Base-by-base conservation (phyloP, 2,888 invertebrate genomes). In the Epirrhoe alternata region DNA sequence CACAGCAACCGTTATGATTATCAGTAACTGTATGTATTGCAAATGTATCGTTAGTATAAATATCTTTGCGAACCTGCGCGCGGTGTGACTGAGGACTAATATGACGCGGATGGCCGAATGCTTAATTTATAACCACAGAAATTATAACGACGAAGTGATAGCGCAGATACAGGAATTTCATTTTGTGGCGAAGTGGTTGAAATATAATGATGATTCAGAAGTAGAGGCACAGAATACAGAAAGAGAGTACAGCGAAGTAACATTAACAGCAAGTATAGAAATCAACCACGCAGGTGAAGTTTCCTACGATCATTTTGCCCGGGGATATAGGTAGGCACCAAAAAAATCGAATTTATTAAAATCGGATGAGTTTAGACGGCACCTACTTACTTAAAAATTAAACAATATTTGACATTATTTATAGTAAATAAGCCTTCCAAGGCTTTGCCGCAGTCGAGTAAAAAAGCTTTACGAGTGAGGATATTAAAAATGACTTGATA, bases 51-150 rank as follows among this genome's bases (percentile, higher is more conserved):
- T 35, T 1, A 7, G 6, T 35, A 35, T 35, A 14, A 45, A 47
- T 47, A 47, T 16, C 6, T 14, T 14, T 10, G 14, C 16, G n/a
- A 30, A 51, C 51, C 51, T 12, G 51, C 30, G 12, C 12, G 1
- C 10, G 10, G 12, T 51, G 51, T 51, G 12, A 51, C 30, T 10
- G 24, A 24, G n/a, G 12, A 3, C 51, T 30, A 24, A 51, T 12
- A 12, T 59, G 66, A 56, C 66, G 64, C 58, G 38, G 14, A 12
- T 57, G 58, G 50, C 49, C 55, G 51, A 45, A 56, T 45, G 56
- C 42, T 30, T 56, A 56, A 56, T 45, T 64, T 64, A 45, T 47
- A 53, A 38, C 50, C 33, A 31, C 47, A 57, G 14, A 49, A 33
- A 49, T 57, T 49, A 24, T 30, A 47, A 57, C 58, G 38, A 50